Conservation (phyloP, 2,113 vertebrate species). For the Hydropotes inermis region DNA sequence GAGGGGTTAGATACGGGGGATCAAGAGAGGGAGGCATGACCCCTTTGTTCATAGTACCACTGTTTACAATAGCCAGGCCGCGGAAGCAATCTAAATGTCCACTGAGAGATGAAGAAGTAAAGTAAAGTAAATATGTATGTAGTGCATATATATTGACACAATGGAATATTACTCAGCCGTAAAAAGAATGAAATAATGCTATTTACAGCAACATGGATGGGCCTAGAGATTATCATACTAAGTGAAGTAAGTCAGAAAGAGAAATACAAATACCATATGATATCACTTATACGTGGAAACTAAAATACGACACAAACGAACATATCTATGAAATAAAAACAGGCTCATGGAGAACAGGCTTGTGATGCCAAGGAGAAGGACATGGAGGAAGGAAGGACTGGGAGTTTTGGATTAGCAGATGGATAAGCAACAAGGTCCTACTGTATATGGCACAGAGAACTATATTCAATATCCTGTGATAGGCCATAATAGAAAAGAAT, state of each 20-base stretch:
- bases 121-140: too few relatives aligned
- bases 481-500: neutral
- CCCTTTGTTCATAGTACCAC: neutral
- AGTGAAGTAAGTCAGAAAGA: neutral
- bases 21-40: neutral
- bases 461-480: neutral
- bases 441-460: neutral
- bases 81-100: neutral
- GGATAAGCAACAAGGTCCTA: neutral
- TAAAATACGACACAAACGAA: neutral
- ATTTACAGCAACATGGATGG: neutral
- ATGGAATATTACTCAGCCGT: neutral
- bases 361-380: neutral
- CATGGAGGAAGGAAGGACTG: neutral
- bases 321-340: neutral
- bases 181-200: neutral
- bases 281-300: neutral
- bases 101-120: too few relatives aligned
- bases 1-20: neutral
- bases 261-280: neutral
- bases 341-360: neutral
- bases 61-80: neutral
- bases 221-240: neutral
- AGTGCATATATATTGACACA: neutral
- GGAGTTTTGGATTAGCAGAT: neutral